Percentiles rank a stretch among this genome's conserved stretches.
Conservation (phyloP, 2,888 invertebrate species). For the Rhimphoctona megacephalus region DNA sequence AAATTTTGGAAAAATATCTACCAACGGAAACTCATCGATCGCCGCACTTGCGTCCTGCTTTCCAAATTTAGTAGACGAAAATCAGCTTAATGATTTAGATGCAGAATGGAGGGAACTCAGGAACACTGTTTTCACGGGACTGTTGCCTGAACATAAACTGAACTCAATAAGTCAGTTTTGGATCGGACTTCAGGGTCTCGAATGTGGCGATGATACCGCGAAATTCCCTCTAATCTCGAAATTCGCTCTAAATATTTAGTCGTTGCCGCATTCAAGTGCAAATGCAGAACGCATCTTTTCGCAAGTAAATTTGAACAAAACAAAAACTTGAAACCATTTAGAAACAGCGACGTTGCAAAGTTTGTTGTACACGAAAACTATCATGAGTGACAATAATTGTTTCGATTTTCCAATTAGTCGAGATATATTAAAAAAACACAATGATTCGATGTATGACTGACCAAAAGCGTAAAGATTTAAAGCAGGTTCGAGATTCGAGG, state of each 20-base stretch:
- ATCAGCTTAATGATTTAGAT: constrained; percentile 51
- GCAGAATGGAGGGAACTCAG: constrained; percentile 49
- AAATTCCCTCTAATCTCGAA: constrained; percentile 46
- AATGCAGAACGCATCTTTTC: constrained; percentile 54
- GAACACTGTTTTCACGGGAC: not conserved
- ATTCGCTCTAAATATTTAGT: constrained; percentile 37
- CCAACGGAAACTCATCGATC: constrained; percentile 30
- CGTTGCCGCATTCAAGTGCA: constrained; percentile 53
- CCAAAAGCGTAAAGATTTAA: not conserved
- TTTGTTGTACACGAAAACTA: constrained; percentile 41
- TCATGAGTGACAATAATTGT: not conserved
- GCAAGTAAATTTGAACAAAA: constrained; percentile 50
- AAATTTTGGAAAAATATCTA: not conserved
- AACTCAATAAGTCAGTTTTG: constrained; percentile 36
- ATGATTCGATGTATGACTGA: constrained; percentile 11
- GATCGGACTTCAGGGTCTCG: constrained; percentile 17
- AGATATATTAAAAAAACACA: not conserved
- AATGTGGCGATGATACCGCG: constrained; percentile 32
- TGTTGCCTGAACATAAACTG: not conserved
- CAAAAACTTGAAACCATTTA: constrained; percentile 45
- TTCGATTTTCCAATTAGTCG: constrained; percentile 6
- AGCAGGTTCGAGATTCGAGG: too few relatives aligned
- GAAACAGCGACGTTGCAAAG: constrained; percentile 40
- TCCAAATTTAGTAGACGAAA: constrained; percentile 45
- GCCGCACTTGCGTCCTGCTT: constrained; percentile 34